Conservation (phyloP, 1,140 invertebrate species). For the Tetragonula clypearis region DNA sequence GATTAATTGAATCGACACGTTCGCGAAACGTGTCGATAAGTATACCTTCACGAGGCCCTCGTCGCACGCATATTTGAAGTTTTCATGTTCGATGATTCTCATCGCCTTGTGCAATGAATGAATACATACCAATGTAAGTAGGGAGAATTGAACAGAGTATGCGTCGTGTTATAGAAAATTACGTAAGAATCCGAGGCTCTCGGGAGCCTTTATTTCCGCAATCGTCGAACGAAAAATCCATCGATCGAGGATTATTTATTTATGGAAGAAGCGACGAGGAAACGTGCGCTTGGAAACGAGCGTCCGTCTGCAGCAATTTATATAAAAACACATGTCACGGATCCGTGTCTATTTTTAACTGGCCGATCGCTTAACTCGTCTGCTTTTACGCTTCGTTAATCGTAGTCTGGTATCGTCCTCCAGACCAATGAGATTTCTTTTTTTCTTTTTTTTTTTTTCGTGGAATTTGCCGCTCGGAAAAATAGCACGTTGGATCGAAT, state of each 20-base stretch:
- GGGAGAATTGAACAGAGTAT: no score
- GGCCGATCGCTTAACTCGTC: slow-evolving; percentile 1
- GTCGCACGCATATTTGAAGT: no score
- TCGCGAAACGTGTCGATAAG: no score
- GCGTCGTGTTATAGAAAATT: no score
- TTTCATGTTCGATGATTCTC: no score
- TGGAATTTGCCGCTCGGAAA: not conserved
- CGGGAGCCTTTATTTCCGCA: not conserved
- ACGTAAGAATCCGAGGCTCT: no score
- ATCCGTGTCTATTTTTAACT: slow-evolving; percentile 40
- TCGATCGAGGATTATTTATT: slow-evolving; percentile 32
- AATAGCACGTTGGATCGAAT: not conserved
- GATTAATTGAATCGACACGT: no score
- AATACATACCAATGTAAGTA: no score
- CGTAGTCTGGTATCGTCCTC: not conserved
- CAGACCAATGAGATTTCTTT: not conserved
- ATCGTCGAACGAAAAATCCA: not conserved
- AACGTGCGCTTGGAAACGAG: not conserved
- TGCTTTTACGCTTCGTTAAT: slow-evolving; percentile 1
- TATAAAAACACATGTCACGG: slow-evolving; percentile 31
- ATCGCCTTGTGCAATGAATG: no score
- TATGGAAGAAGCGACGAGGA: slow-evolving; percentile 8
- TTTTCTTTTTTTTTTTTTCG: no score
- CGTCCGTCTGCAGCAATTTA: slow-evolving; percentile 14
- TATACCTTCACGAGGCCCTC: no score